Evolutionary conservation across 2,113 vertebrate species (phyloP).

Genomic region (Hirundichthys speculiger): DNA sequence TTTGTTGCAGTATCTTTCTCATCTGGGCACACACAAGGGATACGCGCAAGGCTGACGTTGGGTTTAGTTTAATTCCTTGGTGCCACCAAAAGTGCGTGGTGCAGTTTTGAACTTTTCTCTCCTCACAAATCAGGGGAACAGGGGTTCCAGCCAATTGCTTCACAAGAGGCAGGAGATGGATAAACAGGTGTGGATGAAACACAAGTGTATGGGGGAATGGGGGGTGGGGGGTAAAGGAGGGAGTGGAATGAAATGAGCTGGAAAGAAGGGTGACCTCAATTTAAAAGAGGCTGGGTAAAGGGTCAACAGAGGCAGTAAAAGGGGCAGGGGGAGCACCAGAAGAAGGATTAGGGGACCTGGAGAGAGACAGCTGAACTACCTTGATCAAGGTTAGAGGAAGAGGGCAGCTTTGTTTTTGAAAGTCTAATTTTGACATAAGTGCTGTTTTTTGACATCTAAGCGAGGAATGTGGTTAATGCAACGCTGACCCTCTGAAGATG

Average conservation of each 20-base stretch:
- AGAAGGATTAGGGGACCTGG: constrained; percentile 57
- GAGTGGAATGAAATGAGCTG: constrained; percentile 48
- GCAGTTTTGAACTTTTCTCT: constrained; percentile 79
- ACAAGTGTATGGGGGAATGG: no score
- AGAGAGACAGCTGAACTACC: constrained; percentile 48
- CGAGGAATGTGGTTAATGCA: constrained; percentile 54
- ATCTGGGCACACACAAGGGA: constrained; percentile 51
- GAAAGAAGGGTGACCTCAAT: constrained; percentile 60
- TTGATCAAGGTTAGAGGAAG: constrained; percentile 63
- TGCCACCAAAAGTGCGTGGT: constrained; percentile 82
- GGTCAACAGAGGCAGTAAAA: constrained; percentile 55
- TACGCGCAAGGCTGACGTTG: constrained; percentile 51
- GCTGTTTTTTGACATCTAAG: constrained; percentile 34
- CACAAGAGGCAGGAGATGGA: constrained; percentile 50
- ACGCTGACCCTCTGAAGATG: constrained; percentile 69
- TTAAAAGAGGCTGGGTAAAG: constrained; percentile 58
- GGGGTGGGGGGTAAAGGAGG: background rate
- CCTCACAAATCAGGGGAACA: constrained; percentile 77
- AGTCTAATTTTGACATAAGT: constrained; percentile 46
- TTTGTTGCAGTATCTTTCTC: constrained; percentile 80
- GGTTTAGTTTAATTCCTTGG: constrained; percentile 75
- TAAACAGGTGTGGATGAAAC: constrained; percentile 43
- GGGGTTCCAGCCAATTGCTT: constrained; percentile 64
- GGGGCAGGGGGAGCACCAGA: constrained; percentile 44
- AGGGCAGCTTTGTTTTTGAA: constrained; percentile 36